These are phyloP conservation scores for Pteropus alecto DNA, from an alignment of 2,113 vertebrate genomes.

Conservation along the genomic window DNA sequence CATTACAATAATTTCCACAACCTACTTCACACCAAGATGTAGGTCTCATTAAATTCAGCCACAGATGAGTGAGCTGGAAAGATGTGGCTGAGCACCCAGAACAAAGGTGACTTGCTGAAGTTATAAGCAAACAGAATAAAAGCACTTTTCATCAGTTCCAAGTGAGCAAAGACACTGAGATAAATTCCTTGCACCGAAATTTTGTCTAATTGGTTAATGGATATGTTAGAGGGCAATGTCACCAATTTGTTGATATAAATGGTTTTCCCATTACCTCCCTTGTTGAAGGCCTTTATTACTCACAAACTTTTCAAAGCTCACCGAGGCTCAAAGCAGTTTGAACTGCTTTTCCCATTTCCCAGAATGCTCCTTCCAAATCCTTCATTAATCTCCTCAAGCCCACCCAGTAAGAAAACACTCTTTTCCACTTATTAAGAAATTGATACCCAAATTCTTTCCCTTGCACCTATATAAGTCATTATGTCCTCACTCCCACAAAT, in stretches of 20 bases:
- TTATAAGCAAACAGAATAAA: constrained; percentile 47
- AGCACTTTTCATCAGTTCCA: constrained; percentile 45
- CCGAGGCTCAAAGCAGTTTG: not conserved
- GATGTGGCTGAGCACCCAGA: not conserved
- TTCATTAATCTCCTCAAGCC: not conserved
- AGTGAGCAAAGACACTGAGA: constrained; percentile 17
- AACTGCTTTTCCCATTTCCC: not conserved
- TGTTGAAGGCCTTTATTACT: not conserved
- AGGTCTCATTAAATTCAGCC: constrained; percentile 69
- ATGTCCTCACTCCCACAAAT: not conserved
- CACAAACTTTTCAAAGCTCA: constrained; percentile 34
- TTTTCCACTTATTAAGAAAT: not conserved
- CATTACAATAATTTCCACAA: constrained; percentile 64
- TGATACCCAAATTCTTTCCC: not conserved
- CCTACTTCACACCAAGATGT: constrained; percentile 60
- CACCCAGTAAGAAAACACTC: not conserved
- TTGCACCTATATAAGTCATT: not conserved
- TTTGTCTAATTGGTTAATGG: constrained; percentile 63
- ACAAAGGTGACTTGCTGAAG: constrained; percentile 51
- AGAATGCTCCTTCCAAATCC: not conserved
- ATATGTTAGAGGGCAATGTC: constrained; percentile 17
- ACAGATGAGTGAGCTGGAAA: constrained; percentile 58
- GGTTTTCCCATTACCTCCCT: constrained; percentile 40
- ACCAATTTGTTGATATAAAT: constrained; percentile 52
- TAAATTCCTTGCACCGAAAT: constrained; percentile 41